Evolutionary conservation across 1,140 invertebrate genomes (phyloP), one percentile per base, ranked within the genome.

Genomic region (Trissolcus basalis): DNA sequence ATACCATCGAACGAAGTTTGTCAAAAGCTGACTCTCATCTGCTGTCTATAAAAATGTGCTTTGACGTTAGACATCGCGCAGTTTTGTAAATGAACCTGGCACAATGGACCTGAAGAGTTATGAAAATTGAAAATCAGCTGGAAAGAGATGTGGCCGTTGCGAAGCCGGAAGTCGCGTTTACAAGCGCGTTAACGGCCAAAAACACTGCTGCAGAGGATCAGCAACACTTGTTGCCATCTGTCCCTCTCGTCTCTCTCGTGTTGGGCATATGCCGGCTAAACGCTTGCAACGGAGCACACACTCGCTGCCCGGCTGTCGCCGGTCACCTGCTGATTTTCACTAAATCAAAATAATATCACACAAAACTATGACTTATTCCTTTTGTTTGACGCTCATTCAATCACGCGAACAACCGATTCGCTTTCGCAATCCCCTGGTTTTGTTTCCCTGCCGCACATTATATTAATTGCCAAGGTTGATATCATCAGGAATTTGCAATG

Each of bases 301-400:
- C 69, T 51, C 70, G 84, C 81, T 82, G 60, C 53, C 84, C 83
- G 85, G 83, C 83, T 86, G 85, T 86, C 69, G 81, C 39, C 44
- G 54, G 56, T 86, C 85, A 85, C 82, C 85, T 85, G 84, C 81
- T 81, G 77, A 81, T 83, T 80, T 76, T 65, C 39, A 76, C 60
- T 74, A 81, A 84, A 84, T 85, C 82, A 83, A 80, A 84, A 82
- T 82, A 81, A 81, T 81, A 83, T 82, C 78, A 75, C 73, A 54
- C 47, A 48, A 14, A 27, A 27, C 15, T 51, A 59, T 55, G 16
- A 63, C 44, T 58, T 44, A 7, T 4, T 12, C 8, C 53, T 68
- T 59, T 75, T 64, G 39, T 68, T 45, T 36, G 39, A 1, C 10
- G 0, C n/a, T 4, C 9, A 13, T 0, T 39, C 16, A 43, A 56